Evolutionary conservation across 2,888 invertebrate species (phyloP).

Genomic region (Odontomyia ornata): DNA sequence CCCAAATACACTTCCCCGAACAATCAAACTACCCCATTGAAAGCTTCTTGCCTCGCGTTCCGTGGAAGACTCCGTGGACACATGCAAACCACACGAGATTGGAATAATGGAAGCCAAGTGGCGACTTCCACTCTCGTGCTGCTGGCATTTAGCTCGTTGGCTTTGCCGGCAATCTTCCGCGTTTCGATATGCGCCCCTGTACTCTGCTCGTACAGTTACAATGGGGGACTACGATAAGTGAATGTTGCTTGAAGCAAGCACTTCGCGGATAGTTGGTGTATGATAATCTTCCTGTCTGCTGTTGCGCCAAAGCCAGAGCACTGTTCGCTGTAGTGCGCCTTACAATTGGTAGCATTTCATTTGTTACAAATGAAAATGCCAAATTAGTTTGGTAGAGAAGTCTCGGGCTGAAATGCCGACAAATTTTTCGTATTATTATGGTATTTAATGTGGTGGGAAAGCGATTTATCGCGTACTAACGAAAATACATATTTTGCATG

Average conservation of each 20-base stretch:
- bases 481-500: too few relatives aligned
- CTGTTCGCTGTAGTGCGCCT: too few relatives aligned
- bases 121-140: background rate
- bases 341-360: too few relatives aligned
- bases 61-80: background rate
- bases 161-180: background rate
- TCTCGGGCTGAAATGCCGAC: too few relatives aligned
- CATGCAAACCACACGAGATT: conserved; percentile 3
- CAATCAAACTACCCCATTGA: conserved; percentile 9
- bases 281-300: conserved; percentile 27
- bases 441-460: too few relatives aligned
- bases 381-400: too few relatives aligned
- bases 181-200: background rate
- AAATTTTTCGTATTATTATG: too few relatives aligned
- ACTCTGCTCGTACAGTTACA: background rate
- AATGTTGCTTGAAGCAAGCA: background rate
- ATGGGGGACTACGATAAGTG: conserved; percentile 1
- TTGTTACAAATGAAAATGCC: too few relatives aligned
- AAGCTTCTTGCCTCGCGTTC: conserved; percentile 2
- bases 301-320: background rate
- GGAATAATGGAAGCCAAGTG: background rate
- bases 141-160: background rate
- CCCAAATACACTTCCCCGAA: background rate
- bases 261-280: background rate
- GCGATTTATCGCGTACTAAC: too few relatives aligned